A percentile compares a stretch with the other conserved stretches of the same genome.
Conservation (phyloP, 2,797 vertebrate genomes). For the Spondyliosoma cantharus region DNA sequence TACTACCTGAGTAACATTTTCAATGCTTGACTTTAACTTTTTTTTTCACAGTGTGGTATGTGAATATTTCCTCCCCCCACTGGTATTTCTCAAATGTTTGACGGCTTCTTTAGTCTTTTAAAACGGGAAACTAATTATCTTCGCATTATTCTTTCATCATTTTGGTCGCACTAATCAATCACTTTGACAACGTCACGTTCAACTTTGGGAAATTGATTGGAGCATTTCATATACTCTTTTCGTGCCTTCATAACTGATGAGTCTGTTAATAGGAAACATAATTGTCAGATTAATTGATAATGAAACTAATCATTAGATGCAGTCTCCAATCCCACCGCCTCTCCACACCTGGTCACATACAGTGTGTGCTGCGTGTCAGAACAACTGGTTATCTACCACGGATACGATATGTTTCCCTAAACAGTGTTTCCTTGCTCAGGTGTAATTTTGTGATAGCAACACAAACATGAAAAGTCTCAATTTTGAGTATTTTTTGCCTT, state of each 20-base stretch:
- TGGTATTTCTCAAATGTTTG: too few relatives aligned
- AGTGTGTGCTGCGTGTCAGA: neutral
- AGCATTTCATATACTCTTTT: neutral
- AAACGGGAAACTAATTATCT: too few relatives aligned
- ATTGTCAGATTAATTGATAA: neutral
- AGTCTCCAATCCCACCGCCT: neutral
- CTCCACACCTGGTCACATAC: too few relatives aligned
- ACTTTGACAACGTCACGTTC: neutral
- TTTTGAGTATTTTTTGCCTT: neutral
- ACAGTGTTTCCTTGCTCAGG: neutral
- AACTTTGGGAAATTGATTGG: too few relatives aligned
- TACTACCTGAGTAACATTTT: too few relatives aligned
- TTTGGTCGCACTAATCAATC: too few relatives aligned
- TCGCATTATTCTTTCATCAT: too few relatives aligned
- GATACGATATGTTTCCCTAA: neutral
- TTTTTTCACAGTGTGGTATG: too few relatives aligned
- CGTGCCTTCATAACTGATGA: neutral
- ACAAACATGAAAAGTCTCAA: too few relatives aligned
- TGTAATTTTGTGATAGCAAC: neutral
- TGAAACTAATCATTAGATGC: neutral
- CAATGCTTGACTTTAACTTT: too few relatives aligned
- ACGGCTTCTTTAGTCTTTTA: too few relatives aligned
- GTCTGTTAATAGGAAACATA: neutral
- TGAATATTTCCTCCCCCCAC: too few relatives aligned
- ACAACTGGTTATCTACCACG: neutral